These are phyloP conservation scores for Paramormyrops kingsleyae DNA, from an alignment of 2,113 vertebrate species.

Conservation along the genomic window DNA sequence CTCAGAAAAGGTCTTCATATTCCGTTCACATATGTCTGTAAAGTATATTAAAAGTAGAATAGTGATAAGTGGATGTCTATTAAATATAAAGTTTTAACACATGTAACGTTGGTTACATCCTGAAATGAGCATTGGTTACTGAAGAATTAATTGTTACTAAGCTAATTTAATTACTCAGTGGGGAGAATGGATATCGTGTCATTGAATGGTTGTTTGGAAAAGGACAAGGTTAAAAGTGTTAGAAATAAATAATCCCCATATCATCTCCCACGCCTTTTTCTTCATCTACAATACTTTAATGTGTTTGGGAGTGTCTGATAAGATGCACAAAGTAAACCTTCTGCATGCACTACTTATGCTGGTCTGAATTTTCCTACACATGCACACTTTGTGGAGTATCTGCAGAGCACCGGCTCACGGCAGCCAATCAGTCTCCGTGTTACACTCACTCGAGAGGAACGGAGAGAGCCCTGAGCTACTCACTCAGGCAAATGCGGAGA, in stretches of 20 bases:
- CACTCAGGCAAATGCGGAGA: neutral
- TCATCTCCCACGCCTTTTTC: neutral
- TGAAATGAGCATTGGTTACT: neutral
- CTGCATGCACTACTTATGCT: neutral
- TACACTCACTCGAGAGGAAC: neutral
- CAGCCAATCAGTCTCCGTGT: neutral
- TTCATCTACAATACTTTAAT: neutral
- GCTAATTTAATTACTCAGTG: neutral
- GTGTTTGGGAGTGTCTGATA: neutral
- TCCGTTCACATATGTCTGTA: neutral
- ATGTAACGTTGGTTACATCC: neutral
- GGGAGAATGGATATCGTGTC: neutral
- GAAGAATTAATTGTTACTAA: neutral
- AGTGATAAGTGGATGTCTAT: neutral
- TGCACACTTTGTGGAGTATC: neutral
- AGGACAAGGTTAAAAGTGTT: neutral
- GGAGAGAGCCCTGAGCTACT: neutral
- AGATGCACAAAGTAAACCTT: neutral
- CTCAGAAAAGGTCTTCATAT: neutral
- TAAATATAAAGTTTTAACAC: neutral
- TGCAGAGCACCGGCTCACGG: too few relatives aligned
- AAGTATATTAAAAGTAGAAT: neutral
- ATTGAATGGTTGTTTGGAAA: neutral
- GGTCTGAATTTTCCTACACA: neutral
- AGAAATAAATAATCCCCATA: neutral